phyloP scores from a whole-genome alignment of 2,888 invertebrate genomes.

The Xanthia icteritia region DNA sequence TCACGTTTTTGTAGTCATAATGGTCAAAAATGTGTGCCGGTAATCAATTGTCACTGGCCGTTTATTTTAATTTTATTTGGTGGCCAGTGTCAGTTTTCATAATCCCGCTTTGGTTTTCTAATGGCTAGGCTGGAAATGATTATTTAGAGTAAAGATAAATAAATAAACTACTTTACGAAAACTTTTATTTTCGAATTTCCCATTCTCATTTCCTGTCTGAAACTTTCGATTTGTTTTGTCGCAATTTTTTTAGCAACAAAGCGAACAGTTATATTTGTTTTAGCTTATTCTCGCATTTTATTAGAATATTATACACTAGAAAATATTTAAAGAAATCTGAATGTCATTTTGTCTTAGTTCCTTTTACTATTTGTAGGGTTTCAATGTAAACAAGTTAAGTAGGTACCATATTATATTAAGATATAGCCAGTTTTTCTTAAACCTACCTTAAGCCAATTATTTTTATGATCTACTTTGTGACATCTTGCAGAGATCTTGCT shows the following conservation, averaged over 20 bases:
- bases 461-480: background rate
- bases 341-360: background rate
- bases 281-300: background rate
- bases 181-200: slow-evolving; percentile 48
- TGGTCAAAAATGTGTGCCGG: slow-evolving; percentile 43
- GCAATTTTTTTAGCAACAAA: background rate
- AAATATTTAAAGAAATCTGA: background rate
- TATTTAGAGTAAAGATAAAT: slow-evolving; percentile 59
- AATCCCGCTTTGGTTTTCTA: slow-evolving; percentile 66
- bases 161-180: slow-evolving; percentile 57
- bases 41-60: slow-evolving; percentile 71
- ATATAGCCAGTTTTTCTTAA: background rate
- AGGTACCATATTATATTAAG: background rate
- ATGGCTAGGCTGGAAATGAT: slow-evolving; percentile 76
- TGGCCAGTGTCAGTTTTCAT: slow-evolving; percentile 76
- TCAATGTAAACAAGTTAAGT: background rate
- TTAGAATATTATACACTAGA: background rate
- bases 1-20: slow-evolving; percentile 55
- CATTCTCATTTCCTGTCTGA: slow-evolving; percentile 39
- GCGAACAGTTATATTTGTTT: background rate
- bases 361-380: background rate
- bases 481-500: background rate
- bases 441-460: background rate
- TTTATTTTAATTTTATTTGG: slow-evolving; percentile 70
- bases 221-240: slow-evolving; percentile 27